A percentile compares a stretch with the other conserved stretches of the same genome.
Evolutionary conservation across 2,113 vertebrate genomes (phyloP).

Genomic region (Entomyzon cyanotis): DNA sequence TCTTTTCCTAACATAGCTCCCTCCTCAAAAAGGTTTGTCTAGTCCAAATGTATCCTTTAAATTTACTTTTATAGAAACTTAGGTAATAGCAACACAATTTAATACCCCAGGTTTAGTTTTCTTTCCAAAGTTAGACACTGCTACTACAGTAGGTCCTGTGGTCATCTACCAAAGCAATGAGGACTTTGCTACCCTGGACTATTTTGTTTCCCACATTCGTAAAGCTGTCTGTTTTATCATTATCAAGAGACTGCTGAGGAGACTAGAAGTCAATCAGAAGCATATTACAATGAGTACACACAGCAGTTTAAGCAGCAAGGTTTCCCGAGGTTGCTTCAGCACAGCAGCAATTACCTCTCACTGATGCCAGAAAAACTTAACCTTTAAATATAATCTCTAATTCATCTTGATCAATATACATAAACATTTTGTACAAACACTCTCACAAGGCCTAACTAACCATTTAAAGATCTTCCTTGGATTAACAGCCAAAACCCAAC

Average conservation of each 20-base stretch:
- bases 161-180: background rate
- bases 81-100: background rate
- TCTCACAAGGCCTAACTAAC: background rate
- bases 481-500: background rate
- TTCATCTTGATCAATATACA: background rate
- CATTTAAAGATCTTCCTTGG: background rate
- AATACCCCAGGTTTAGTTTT: background rate
- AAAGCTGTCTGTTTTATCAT: background rate
- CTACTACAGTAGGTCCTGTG: background rate
- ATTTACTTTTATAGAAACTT: background rate
- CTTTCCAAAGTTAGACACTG: background rate
- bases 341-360: background rate
- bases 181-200: background rate
- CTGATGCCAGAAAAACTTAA: background rate
- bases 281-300: background rate
- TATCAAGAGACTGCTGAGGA: background rate
- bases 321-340: background rate
- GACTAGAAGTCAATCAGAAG: background rate
- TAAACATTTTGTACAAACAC: background rate
- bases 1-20: background rate
- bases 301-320: background rate
- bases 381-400: background rate
- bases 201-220: background rate
- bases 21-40: background rate
- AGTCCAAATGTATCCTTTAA: background rate